A percentile compares a stretch with the other conserved stretches of the same genome.
Evolutionary conservation across 2,888 invertebrate genomes (phyloP).

Genomic region (Drosophila formosana): DNA sequence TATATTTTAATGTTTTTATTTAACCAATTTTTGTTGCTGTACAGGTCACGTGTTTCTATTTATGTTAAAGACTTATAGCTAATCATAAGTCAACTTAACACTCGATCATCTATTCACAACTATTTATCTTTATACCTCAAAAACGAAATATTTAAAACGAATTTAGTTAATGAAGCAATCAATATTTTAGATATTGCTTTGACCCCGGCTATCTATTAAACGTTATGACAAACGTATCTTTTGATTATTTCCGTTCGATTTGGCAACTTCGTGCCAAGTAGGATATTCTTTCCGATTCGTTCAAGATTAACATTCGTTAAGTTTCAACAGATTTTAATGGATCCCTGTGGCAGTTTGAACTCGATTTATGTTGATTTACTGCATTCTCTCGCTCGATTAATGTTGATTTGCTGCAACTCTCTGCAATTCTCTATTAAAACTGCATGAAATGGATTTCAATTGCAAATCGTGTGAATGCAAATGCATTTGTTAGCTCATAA

Average conservation of each 20-base stretch:
- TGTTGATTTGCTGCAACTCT: constrained; percentile 14
- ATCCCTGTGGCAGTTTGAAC: not conserved
- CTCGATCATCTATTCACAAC: not conserved
- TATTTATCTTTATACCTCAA: not conserved
- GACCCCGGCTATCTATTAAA: not conserved
- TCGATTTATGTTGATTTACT: constrained; percentile 1
- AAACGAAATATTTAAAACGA: not conserved
- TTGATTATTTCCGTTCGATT: not conserved
- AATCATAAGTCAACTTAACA: not conserved
- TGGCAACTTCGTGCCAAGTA: not conserved
- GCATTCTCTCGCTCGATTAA: constrained; percentile 5
- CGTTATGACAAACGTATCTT: not conserved
- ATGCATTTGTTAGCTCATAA: constrained; percentile 20
- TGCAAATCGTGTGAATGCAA: constrained; percentile 1
- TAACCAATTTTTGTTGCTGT: too few species aligned
- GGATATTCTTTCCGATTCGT: not conserved
- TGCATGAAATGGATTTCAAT: constrained; percentile 3
- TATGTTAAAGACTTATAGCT: not conserved
- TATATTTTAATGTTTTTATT: too few species aligned
- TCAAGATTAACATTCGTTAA: not conserved
- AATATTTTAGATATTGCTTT: not conserved
- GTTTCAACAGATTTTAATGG: not conserved
- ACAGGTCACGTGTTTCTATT: not conserved
- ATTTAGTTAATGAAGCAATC: not conserved
- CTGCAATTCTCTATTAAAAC: constrained; percentile 1